phyloP scores from a whole-genome alignment of 2,797 vertebrate species.

The Momotus momota region DNA sequence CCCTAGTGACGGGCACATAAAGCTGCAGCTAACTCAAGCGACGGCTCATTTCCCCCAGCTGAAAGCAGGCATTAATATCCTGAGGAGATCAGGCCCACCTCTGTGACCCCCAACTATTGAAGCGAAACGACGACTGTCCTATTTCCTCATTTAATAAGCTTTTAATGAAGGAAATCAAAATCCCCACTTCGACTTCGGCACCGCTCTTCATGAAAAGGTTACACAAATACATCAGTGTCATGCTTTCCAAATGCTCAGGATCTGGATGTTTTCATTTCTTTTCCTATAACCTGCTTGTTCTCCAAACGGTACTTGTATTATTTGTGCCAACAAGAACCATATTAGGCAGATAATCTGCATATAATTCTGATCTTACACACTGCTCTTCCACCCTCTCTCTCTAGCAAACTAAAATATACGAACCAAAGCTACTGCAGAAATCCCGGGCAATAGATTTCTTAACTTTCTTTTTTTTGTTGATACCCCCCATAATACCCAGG shows the following conservation, averaged over 20 bases:
- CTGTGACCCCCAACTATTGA: conserved; percentile 76
- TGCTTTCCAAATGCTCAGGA: conserved; percentile 60
- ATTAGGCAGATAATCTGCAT: not conserved
- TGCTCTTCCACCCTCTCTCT: not conserved
- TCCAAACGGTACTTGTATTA: not conserved
- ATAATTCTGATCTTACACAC: not conserved
- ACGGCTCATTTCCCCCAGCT: conserved; percentile 82
- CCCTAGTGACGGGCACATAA: conserved; percentile 82
- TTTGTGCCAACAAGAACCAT: not conserved
- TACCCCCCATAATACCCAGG: not conserved
- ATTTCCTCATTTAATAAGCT: conserved; percentile 82
- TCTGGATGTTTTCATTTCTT: conserved; percentile 27
- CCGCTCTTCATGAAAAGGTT: conserved; percentile 71
- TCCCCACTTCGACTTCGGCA: conserved; percentile 61
- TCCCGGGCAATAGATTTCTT: not conserved
- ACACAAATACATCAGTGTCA: conserved; percentile 74
- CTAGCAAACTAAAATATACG: not conserved
- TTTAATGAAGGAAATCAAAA: conserved; percentile 82
- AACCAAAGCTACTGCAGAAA: not conserved
- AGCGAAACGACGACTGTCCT: conserved; percentile 77
- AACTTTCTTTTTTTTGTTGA: not conserved
- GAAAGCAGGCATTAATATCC: conserved; percentile 85
- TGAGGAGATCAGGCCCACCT: conserved; percentile 78
- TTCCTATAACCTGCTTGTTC: conserved; percentile 40
- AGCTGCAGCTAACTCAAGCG: conserved; percentile 76